Evolutionary conservation across 2,888 invertebrate genomes (phyloP).

Genomic region (Oasisia sp.): DNA sequence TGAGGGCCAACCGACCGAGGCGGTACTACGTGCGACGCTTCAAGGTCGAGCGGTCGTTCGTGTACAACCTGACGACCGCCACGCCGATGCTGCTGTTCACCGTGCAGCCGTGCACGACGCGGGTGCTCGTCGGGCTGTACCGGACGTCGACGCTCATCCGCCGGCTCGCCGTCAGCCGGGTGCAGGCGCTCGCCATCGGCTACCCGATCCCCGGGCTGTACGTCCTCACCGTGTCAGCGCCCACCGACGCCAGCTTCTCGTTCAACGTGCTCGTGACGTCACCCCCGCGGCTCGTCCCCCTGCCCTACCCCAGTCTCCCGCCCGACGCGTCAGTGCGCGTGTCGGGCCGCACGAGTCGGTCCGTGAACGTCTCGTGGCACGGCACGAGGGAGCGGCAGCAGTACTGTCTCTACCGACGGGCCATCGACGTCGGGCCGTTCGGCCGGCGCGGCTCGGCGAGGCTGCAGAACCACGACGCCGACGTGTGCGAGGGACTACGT

Average conservation of each 20-base stretch:
- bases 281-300: background rate
- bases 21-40: background rate
- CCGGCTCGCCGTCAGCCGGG: background rate
- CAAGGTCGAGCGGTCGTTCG: conserved; percentile 1
- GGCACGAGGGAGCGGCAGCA: conserved; percentile 54
- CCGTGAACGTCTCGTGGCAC: conserved; percentile 59
- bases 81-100: background rate
- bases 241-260: conserved; percentile 6
- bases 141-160: background rate
- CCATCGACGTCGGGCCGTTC: conserved; percentile 37
- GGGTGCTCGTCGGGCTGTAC: background rate
- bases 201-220: background rate
- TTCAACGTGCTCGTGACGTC: background rate
- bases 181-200: background rate
- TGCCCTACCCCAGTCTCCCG: background rate
- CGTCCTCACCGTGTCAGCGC: background rate
- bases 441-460: conserved; percentile 20
- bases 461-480: conserved; percentile 20
- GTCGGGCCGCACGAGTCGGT: conserved; percentile 49
- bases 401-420: conserved; percentile 60
- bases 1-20: background rate
- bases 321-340: background rate
- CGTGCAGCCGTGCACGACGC: background rate
- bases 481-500: conserved; percentile 43
- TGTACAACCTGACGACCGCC: background rate